Evolutionary conservation across 2,113 vertebrate species (phyloP), one percentile per base, ranked within the genome.

Genomic region (Prochilodus magdalenae): DNA sequence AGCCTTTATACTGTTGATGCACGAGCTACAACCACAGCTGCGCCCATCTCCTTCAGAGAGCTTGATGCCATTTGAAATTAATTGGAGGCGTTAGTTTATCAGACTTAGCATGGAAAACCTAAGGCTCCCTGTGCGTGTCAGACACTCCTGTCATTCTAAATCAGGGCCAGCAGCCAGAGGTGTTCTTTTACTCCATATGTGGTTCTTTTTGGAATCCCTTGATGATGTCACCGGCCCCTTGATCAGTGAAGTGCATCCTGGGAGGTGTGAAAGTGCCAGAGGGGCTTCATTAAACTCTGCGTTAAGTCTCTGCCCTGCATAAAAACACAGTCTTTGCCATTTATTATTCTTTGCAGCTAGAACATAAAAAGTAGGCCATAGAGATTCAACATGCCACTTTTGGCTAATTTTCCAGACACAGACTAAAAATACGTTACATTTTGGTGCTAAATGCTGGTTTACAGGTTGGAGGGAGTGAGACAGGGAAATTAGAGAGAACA

Each of bases 381-480:
- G 6, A 29, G 18, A 60, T 73, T 72, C 65, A 77, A 63, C 57
- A 22, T 57, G 12, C 11, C 53, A 36, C 36, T 36, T 79, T 65
- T 47, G 65, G 66, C 29, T 60, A 69, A 77, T 69, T 73, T 66
- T 49, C 24, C 4, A 70, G 30, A 29, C 40, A 0, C 30, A 33
- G 30, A 74, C 66, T 80, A 85, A 85, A 85, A 87, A 87, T 85
- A 85, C 26, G 51, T 71, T 77, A 85, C 26, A 66, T 75, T 80
- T 40, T 83, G 26, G 60, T 49, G 67, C 65, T 79, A 81, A 82
- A 84, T 76, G 81, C 67, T 36, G 62, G 51, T 66, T 77, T 51
- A 26, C 18, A 60, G 59, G 26, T 78, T 33, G 57, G n/a, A n/a
- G 47, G 11, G 73, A 72, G 36, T 51, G 26, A 79, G 27, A 73